Evolutionary conservation across 2,113 vertebrate genomes (phyloP).

Genomic region (Clarias magur): DNA sequence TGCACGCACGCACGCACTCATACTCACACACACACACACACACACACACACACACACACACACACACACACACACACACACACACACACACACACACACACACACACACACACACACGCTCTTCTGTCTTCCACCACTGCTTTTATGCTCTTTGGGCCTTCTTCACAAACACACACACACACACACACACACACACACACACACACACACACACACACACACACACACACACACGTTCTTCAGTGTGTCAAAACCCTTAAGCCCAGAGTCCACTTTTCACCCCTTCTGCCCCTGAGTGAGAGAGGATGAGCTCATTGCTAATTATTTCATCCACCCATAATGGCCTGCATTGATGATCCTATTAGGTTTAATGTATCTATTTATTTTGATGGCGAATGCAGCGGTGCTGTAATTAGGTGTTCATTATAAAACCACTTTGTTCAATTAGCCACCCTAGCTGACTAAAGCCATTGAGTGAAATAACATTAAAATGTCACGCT

Average conservation of each 20-base stretch:
- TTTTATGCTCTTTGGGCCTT: constrained; percentile 19
- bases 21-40: constrained; percentile 10
- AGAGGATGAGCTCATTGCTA: constrained; percentile 16
- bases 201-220: constrained; percentile 30
- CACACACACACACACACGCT: not conserved
- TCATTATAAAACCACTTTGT: constrained; percentile 29
- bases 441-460: constrained; percentile 35
- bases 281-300: not conserved
- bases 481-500: constrained; percentile 21
- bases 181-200: constrained; percentile 14
- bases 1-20: too few relatives aligned
- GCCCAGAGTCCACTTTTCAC: constrained; percentile 3
- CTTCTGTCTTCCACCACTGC: constrained; percentile 8
- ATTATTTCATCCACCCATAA: constrained; percentile 23
- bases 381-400: constrained; percentile 17
- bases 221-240: constrained; percentile 6
- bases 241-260: constrained; percentile 12
- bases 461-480: constrained; percentile 8
- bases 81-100: not conserved
- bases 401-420: constrained; percentile 28
- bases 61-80: too few relatives aligned
- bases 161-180: not conserved
- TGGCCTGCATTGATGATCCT: constrained; percentile 11
- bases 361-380: constrained; percentile 38
- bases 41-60: constrained; percentile 37